Conservation (phyloP, 2,113 vertebrate genomes). For the Pelmatolapia mariae region DNA sequence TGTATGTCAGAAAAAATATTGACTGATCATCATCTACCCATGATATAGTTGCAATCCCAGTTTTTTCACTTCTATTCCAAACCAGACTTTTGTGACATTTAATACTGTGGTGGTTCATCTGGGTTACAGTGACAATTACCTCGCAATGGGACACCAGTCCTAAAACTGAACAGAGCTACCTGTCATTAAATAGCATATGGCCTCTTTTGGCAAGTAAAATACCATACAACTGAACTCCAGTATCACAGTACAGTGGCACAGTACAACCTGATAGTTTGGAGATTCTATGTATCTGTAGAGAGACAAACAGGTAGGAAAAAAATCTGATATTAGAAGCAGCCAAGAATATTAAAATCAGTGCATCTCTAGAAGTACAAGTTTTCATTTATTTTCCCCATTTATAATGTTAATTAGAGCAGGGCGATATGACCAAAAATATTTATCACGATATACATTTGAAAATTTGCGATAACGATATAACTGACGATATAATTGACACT, state of each 20-base stretch:
- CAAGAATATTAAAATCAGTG: not conserved
- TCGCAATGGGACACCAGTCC: slow-evolving; percentile 32
- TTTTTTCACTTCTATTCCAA: slow-evolving; percentile 30
- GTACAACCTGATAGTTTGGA: not conserved
- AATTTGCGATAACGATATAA: too few relatives aligned
- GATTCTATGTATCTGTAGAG: not conserved
- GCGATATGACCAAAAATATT: too few relatives aligned
- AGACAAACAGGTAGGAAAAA: not conserved
- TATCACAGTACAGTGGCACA: not conserved
- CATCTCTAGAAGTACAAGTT: not conserved
- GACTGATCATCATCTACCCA: not conserved
- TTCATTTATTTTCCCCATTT: not conserved
- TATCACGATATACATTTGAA: too few relatives aligned
- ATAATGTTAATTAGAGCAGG: not conserved
- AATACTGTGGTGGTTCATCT: slow-evolving; percentile 36
- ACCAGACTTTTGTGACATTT: slow-evolving; percentile 23
- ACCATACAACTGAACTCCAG: not conserved
- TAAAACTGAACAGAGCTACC: slow-evolving; percentile 46
- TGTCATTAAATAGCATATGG: slow-evolving; percentile 55
- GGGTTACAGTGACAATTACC: slow-evolving; percentile 54
- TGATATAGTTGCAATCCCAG: slow-evolving; percentile 29
- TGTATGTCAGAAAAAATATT: slow-evolving; percentile 28
- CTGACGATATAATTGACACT: too few relatives aligned
- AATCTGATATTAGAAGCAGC: not conserved
- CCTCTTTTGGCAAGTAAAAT: slow-evolving; percentile 29